These are phyloP conservation scores for Lamellibrachia columna DNA, from an alignment of 2,888 invertebrate species.

Conservation along the genomic window DNA sequence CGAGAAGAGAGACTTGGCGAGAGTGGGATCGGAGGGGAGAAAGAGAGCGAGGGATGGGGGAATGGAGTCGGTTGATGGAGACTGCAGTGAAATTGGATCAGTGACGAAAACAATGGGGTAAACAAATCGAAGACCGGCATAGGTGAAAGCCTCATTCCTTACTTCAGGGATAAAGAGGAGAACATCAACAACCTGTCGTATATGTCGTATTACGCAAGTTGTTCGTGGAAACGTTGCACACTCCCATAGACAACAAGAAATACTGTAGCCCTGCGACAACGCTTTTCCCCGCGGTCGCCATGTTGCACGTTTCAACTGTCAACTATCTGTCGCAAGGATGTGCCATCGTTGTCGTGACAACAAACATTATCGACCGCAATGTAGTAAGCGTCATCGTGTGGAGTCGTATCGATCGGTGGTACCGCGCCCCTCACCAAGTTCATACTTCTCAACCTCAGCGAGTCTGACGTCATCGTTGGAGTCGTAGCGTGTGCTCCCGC, in stretches of 20 bases:
- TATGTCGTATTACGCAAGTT: too few species aligned
- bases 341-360: neutral
- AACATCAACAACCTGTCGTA: too few species aligned
- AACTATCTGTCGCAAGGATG: neutral
- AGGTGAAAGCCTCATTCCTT: too few species aligned
- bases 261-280: neutral
- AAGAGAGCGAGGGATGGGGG: too few species aligned
- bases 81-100: too few species aligned
- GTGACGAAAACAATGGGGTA: too few species aligned
- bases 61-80: too few species aligned
- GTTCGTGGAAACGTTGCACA: too few species aligned
- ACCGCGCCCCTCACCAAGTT: neutral
- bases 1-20: too few species aligned
- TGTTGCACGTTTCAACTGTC: neutral
- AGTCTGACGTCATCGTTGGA: neutral
- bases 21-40: too few species aligned
- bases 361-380: neutral
- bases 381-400: neutral
- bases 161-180: too few species aligned
- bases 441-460: neutral
- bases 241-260: neutral
- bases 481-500: constrained; percentile 18
- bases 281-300: neutral
- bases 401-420: neutral
- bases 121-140: too few species aligned